Evolutionary conservation across 1,140 invertebrate species (phyloP).

Genomic region (Centruroides sculpturatus): DNA sequence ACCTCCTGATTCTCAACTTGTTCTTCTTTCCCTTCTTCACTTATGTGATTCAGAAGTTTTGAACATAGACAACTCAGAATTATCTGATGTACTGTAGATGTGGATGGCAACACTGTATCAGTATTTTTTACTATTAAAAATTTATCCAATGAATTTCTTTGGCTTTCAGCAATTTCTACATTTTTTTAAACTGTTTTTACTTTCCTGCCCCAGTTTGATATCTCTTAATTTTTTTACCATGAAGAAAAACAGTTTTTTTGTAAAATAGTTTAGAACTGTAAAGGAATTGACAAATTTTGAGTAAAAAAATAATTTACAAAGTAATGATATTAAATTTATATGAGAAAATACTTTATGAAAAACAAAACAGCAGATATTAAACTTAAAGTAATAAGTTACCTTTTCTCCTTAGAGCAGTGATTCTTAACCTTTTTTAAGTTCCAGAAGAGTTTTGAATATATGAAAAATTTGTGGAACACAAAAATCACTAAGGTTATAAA

Average conservation of each 20-base stretch:
- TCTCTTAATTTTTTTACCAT: neutral
- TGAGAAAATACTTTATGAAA: no score
- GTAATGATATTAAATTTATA: no score
- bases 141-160: neutral
- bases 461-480: no score
- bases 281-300: slow-evolving; percentile 17
- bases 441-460: no score
- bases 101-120: neutral
- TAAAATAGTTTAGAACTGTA: slow-evolving; percentile 5
- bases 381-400: no score
- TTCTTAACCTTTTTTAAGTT: no score
- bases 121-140: neutral
- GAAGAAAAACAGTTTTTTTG: no score
- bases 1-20: neutral
- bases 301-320: no score
- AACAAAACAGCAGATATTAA: no score
- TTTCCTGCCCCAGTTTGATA: neutral
- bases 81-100: neutral
- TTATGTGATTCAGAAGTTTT: neutral
- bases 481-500: no score
- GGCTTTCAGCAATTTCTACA: neutral
- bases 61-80: neutral
- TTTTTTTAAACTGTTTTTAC: neutral
- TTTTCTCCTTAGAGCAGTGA: no score
- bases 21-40: neutral